These are phyloP conservation scores for Darevskia nairensis DNA, from an alignment of 2,797 vertebrate species.

Conservation along the genomic window DNA sequence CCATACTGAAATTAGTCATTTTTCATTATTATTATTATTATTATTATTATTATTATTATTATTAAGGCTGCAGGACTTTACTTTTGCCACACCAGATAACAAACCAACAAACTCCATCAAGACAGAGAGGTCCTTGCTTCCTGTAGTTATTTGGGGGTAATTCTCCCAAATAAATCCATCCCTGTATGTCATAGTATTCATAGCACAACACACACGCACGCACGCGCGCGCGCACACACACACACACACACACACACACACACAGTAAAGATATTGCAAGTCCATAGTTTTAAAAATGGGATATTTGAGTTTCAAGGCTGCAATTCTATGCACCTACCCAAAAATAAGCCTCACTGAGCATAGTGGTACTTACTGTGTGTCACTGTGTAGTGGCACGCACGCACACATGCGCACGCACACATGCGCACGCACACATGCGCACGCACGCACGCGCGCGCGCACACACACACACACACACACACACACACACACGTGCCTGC, in stretches of 20 bases:
- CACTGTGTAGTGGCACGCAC: no score
- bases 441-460: fast-evolving
- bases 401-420: no score
- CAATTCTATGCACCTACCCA: background rate
- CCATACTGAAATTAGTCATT: background rate
- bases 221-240: no score
- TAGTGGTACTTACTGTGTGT: background rate
- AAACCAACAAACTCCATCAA: background rate
- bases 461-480: background rate
- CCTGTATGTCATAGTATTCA: background rate
- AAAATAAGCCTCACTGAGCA: background rate
- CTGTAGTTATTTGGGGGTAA: background rate
- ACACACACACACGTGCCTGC: background rate
- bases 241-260: no score
- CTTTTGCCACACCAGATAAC: background rate
- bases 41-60: background rate
- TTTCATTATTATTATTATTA: background rate
- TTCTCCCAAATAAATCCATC: background rate
- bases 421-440: no score
- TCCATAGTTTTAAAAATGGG: background rate
- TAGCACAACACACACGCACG: background rate
- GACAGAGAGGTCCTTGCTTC: background rate
- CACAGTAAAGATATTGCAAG: background rate
- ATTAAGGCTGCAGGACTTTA: background rate
- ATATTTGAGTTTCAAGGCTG: background rate